These are phyloP conservation scores for Bilobella aurantiaca DNA, from an alignment of 1,140 invertebrate species.

Conservation along the genomic window DNA sequence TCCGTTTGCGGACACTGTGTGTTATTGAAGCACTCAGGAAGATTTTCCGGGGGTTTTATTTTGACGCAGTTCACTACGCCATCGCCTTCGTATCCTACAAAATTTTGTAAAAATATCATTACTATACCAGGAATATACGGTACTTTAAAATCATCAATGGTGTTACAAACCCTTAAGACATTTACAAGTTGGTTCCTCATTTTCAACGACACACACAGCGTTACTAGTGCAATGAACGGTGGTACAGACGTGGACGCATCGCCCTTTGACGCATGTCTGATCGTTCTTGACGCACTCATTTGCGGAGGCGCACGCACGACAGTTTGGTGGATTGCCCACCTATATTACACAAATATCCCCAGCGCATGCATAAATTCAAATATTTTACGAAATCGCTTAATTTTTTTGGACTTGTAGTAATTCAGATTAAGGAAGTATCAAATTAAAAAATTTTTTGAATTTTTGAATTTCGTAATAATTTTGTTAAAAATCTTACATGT, in stretches of 20 bases:
- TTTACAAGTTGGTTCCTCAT: slow-evolving; percentile 29
- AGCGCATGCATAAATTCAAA: too few species aligned
- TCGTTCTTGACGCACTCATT: slow-evolving; percentile 58
- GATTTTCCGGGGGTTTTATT: slow-evolving; percentile 43
- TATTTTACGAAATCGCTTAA: too few species aligned
- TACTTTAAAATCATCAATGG: not conserved
- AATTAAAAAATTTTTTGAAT: slow-evolving; percentile 50
- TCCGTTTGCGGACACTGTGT: slow-evolving; percentile 60
- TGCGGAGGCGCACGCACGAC: slow-evolving; percentile 65
- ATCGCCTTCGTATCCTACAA: slow-evolving; percentile 52
- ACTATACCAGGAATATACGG: not conserved
- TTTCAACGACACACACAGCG: slow-evolving; percentile 33
- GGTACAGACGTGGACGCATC: slow-evolving; percentile 33
- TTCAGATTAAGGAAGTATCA: too few species aligned
- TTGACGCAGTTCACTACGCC: slow-evolving; percentile 41
- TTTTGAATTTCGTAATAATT: not conserved
- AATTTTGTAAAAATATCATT: too few species aligned
- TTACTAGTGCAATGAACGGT: slow-evolving; percentile 30
- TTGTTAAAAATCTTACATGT: slow-evolving; percentile 39
- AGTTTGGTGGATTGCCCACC: slow-evolving; percentile 61
- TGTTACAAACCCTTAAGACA: slow-evolving; percentile 25
- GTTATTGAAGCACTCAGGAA: slow-evolving; percentile 67
- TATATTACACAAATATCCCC: too few species aligned
- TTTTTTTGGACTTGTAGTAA: too few species aligned
- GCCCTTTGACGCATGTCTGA: slow-evolving; percentile 57